Percentiles rank a stretch among this genome's conserved stretches.
Evolutionary conservation across 2,113 vertebrate species (phyloP).

Genomic region (Xenotilapia flavipinnis): DNA sequence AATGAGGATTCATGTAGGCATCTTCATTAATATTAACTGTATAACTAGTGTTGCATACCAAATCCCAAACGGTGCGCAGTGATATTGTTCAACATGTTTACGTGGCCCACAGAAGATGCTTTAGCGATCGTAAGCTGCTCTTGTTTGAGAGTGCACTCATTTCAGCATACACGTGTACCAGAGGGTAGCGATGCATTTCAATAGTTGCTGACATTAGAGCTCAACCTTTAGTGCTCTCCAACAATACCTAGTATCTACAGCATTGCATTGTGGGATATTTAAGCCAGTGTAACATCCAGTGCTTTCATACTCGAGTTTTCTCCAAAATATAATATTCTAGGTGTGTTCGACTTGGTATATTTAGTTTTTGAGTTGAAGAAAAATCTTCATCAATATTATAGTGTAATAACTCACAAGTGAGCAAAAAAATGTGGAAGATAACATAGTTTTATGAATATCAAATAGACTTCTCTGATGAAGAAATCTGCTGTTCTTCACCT

Average conservation of each 20-base stretch:
- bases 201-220: background rate
- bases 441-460: background rate
- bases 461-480: background rate
- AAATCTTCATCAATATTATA: background rate
- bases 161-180: background rate
- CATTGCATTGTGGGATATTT: background rate
- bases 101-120: background rate
- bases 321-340: background rate
- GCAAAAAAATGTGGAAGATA: background rate
- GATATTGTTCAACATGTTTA: background rate
- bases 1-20: background rate
- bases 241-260: background rate
- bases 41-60: background rate
- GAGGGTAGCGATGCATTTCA: background rate
- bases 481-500: background rate
- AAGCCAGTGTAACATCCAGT: background rate
- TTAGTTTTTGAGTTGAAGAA: background rate
- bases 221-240: background rate
- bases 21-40: background rate
- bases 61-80: background rate
- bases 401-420: background rate
- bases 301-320: rapidly evolving
- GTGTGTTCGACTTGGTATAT: background rate
- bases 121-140: background rate
- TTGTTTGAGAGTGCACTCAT: background rate